These are phyloP conservation scores for Sialia sialis DNA, from an alignment of 2,113 vertebrate genomes.

Conservation along the genomic window DNA sequence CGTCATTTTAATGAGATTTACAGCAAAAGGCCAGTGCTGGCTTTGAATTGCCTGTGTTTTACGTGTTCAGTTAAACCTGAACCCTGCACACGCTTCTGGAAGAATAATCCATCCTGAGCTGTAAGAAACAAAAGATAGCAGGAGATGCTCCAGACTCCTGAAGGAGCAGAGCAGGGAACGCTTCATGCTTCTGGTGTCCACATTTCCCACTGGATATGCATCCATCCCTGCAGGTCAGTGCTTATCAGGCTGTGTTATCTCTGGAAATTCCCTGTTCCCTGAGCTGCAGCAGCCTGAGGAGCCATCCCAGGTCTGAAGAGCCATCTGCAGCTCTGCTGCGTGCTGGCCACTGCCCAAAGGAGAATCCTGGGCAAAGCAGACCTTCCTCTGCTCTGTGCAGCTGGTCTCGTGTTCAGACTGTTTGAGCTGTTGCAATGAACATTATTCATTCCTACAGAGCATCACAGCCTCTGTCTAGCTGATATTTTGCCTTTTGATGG, in stretches of 20 bases:
- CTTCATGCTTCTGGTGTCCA: not conserved
- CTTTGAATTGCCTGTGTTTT: not conserved
- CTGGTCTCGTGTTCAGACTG: not conserved
- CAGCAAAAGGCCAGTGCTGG: not conserved
- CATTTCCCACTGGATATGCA: not conserved
- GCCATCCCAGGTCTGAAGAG: not conserved
- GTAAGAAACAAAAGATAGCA: not conserved
- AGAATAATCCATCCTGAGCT: not conserved
- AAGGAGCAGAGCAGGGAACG: not conserved
- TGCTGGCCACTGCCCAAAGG: not conserved
- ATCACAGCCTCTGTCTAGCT: not conserved
- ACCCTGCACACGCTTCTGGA: not conserved
- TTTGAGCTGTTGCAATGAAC: not conserved
- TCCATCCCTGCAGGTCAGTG: not conserved
- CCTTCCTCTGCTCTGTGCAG: not conserved
- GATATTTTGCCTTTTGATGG: not conserved
- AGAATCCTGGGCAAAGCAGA: not conserved
- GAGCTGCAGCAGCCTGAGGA: not conserved
- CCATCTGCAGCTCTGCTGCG: not conserved
- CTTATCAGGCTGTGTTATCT: not conserved
- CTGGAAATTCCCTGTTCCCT: not conserved
- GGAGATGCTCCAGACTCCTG: not conserved
- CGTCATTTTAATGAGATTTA: not conserved
- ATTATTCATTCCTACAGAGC: not conserved
- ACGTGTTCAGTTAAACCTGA: not conserved